A percentile compares a stretch with the other conserved stretches of the same genome.
These are phyloP conservation scores for Oegoconia quadripuncta DNA, from an alignment of 2,888 invertebrate genomes.

Conservation along the genomic window DNA sequence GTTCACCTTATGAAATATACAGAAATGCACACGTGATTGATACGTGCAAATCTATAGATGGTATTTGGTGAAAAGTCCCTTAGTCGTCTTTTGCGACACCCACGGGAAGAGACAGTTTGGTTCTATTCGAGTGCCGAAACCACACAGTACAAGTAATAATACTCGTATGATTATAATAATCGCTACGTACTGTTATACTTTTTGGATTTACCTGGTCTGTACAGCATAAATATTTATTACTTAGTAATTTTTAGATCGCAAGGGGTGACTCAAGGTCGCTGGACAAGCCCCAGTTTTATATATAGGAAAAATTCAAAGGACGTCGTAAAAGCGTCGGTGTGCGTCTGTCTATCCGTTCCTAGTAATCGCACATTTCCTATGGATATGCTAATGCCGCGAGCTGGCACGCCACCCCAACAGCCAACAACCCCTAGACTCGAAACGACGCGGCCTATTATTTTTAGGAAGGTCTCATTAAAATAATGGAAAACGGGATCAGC, in stretches of 20 bases:
- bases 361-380: slow-evolving; percentile 61
- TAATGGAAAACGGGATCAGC: no score
- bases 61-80: no score
- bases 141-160: no score
- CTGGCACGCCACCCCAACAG: slow-evolving; percentile 57
- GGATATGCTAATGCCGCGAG: slow-evolving; percentile 56
- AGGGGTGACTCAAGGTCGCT: slow-evolving; percentile 17
- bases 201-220: no score
- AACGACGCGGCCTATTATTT: not conserved
- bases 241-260: slow-evolving; percentile 1
- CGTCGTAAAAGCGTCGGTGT: slow-evolving; percentile 31
- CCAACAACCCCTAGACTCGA: slow-evolving; percentile 35
- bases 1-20: no score
- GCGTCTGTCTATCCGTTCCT: slow-evolving; percentile 51
- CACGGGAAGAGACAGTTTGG: no score
- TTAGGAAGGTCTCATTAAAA: not conserved
- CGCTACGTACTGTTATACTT: no score
- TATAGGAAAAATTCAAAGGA: slow-evolving; percentile 20
- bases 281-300: slow-evolving; percentile 14
- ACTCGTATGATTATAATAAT: no score
- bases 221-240: slow-evolving; percentile 9
- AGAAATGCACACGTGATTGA: no score
- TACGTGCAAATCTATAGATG: no score
- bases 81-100: no score
- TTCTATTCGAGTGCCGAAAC: no score